A percentile compares a stretch with the other conserved stretches of the same genome.
phyloP scores from a whole-genome alignment of 2,113 vertebrate species.

The Myanophis thanlyinensis region DNA sequence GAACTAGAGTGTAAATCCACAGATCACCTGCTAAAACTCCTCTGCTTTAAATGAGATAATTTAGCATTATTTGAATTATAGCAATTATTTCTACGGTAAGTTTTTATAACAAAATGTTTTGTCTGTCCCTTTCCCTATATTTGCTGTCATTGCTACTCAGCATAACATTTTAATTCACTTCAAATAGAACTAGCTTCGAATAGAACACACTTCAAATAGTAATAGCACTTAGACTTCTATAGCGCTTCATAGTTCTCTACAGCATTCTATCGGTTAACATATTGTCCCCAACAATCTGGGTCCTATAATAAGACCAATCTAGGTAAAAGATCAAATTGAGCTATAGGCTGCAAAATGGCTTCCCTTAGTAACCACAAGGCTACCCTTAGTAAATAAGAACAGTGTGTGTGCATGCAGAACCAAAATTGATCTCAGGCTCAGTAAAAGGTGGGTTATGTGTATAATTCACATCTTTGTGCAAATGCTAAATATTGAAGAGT shows the following conservation, averaged over 20 bases:
- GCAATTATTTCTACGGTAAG: not conserved
- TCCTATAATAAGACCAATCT: not conserved
- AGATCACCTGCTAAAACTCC: not conserved
- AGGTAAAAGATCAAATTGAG: no score
- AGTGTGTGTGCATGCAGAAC: conserved; percentile 13
- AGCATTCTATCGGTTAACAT: no score
- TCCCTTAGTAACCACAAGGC: not conserved
- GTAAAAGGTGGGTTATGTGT: not conserved
- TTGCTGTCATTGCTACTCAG: not conserved
- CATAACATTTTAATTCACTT: not conserved
- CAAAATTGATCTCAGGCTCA: not conserved
- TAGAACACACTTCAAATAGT: no score
- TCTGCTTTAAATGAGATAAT: not conserved
- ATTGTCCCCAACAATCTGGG: no score
- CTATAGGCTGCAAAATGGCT: not conserved
- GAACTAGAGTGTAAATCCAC: not conserved
- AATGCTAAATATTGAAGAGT: conserved; percentile 39
- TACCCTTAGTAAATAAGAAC: no score
- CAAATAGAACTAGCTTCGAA: no score
- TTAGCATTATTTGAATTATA: not conserved
- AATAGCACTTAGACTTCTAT: no score
- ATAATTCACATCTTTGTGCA: conserved; percentile 34
- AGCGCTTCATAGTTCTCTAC: no score
- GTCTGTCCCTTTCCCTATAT: not conserved
- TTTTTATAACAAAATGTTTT: not conserved